Evolutionary conservation across 2,888 invertebrate species (phyloP), one percentile per base, ranked within the genome.

Genomic region (Tetanocera ferruginea): DNA sequence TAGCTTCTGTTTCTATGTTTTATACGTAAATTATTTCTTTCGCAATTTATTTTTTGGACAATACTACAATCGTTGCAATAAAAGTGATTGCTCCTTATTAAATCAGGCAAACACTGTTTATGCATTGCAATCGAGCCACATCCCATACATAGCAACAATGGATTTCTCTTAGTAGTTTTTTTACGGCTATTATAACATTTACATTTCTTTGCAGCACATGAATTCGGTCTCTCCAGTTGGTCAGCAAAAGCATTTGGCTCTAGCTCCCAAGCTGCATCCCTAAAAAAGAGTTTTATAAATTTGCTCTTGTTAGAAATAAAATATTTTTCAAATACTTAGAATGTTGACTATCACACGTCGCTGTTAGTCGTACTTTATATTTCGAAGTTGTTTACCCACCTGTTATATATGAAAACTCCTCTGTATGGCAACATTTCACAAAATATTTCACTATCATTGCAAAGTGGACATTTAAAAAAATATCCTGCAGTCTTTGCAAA

Each of bases 251-350:
- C 96, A 85, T 94, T 92, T 2, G 94, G 94, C 80, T 92, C 94
- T 14, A 92, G 85, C 86, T 97, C 96, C 97, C 96, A 97, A 0
- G 94, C 92, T 0, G 96, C 96, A 87, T 96, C 96, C 83, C 95
- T 95, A 87, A 19, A 55, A 19, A 55, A 55, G 4, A 55, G 1
- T 23, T 2, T 8, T n/a, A 3, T 51, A 51, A 51, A 19, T 55
- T 2, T 19, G 19, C 19, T 19, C n/a, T 55, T 55, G 8, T 6
- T 11, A 17, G 52, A 71, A 9, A 11, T 34, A 9, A 31, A 17
- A 5, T 49, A 28, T 28, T 19, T 75, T 2, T 28, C 5, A 5
- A 19, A n/a, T 52, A 52, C 52, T 19, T 52, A n/a, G n/a, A n/a
- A n/a, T n/a, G 1, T 52, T 52, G 4, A 52, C n/a, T 5, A 52